Conservation (phyloP, 2,888 invertebrate genomes). For the Aquatica leii region DNA sequence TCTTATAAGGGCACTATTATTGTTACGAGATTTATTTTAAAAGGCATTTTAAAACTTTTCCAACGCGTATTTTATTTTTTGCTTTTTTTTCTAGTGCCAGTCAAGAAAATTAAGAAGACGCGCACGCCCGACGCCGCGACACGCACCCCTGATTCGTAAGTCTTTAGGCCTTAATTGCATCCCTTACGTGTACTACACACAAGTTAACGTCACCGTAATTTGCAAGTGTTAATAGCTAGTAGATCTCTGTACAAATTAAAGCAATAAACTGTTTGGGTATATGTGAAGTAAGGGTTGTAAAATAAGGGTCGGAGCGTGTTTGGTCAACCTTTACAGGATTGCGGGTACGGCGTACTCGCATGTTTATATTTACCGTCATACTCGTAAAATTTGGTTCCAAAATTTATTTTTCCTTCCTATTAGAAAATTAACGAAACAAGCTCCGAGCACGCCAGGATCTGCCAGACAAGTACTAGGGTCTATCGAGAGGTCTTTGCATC, state of each 20-base stretch:
- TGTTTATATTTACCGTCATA: slow-evolving; percentile 42
- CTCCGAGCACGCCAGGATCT: slow-evolving; percentile 61
- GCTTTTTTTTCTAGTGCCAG: slow-evolving; percentile 47
- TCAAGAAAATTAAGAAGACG: slow-evolving; percentile 44
- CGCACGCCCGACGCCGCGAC: slow-evolving; percentile 40
- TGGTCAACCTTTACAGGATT: slow-evolving; percentile 50
- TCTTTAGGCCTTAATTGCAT: slow-evolving; percentile 1
- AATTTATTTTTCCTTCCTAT: slow-evolving; percentile 11
- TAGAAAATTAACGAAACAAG: slow-evolving; percentile 43
- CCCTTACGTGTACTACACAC: not conserved
- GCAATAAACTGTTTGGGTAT: slow-evolving; percentile 44
- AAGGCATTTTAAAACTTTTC: slow-evolving; percentile 5
- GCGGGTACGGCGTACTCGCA: slow-evolving; percentile 34
- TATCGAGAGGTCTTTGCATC: slow-evolving; percentile 73
- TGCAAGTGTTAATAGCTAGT: slow-evolving; percentile 35
- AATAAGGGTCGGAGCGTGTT: slow-evolving; percentile 47
- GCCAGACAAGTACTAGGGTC: slow-evolving; percentile 71
- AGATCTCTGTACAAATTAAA: slow-evolving; percentile 35
- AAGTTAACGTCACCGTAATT: slow-evolving; percentile 18
- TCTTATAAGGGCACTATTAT: slow-evolving; percentile 40
- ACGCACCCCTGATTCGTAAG: slow-evolving; percentile 46
- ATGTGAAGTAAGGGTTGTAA: slow-evolving; percentile 48
- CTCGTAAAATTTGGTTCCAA: slow-evolving; percentile 39
- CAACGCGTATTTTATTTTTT: not conserved
- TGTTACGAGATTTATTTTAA: slow-evolving; percentile 30